These are phyloP conservation scores for Thunnus maccoyii DNA, from an alignment of 2,113 vertebrate species.

Conservation along the genomic window DNA sequence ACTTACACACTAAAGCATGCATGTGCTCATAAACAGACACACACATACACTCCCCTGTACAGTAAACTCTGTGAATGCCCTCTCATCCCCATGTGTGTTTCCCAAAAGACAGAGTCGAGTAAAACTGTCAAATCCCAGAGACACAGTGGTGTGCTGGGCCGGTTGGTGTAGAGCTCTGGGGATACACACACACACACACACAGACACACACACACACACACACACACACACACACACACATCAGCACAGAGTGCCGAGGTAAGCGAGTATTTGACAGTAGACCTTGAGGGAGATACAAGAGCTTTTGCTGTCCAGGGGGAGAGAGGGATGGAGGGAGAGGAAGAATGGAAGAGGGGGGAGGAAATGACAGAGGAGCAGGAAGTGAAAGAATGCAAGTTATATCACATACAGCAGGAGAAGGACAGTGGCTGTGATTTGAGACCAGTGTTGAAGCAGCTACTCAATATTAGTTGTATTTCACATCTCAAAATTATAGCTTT, in stretches of 20 bases:
- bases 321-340: background rate
- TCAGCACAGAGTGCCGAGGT: constrained; percentile 72
- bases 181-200: constrained; percentile 32
- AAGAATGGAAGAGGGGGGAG: constrained; percentile 5
- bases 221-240: constrained; percentile 22
- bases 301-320: constrained; percentile 61
- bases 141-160: constrained; percentile 35
- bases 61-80: constrained; percentile 10
- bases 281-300: constrained; percentile 78
- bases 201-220: constrained; percentile 9
- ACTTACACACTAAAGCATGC: background rate
- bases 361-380: constrained; percentile 47
- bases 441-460: constrained; percentile 8
- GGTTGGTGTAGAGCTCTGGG: constrained; percentile 34
- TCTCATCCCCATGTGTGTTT: constrained; percentile 47
- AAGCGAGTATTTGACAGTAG: constrained; percentile 79
- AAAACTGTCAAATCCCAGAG: constrained; percentile 74
- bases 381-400: constrained; percentile 33
- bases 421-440: background rate
- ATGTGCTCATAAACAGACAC: background rate
- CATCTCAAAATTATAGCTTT: background rate
- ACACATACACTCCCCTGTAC: background rate
- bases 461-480: background rate
- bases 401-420: background rate
- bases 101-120: constrained; percentile 62